Base-by-base conservation (phyloP, 2,888 invertebrate species). In the Ophion ellenae region DNA sequence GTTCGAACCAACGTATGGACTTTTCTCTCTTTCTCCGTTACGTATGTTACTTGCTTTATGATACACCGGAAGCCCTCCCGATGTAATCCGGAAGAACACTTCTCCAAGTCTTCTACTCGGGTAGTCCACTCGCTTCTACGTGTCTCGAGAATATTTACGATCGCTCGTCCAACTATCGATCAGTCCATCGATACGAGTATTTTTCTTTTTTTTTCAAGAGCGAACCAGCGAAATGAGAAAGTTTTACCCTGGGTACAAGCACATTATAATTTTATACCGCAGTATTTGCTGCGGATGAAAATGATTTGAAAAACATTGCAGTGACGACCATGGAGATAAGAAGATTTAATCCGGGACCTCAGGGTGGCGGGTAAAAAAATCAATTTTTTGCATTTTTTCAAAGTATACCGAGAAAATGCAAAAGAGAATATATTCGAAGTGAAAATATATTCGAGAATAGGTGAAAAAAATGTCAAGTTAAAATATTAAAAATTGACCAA, bases 81-180 rank as follows among this genome's bases (percentile, higher is more conserved):
- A 73, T 81, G 73, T 81, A 84, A 84, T 81, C 73, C 81, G 81
- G 17, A 66, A 40, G 64, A 71, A 75, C 66, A 40, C 14, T 36
- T 78, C 36, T 17, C 66, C 36, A 24, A 67, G 67, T 59, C 61
- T 73, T 66, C 47, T 14, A 45, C 61, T 74, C 63, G 40, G 36
- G n/a, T 59, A 17, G 36, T 1, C 53, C 45, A 32, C 9, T 73
- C 64, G 57, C 63, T 10, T 67, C 11, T 45, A 40, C 40, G 40
- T 40, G 9, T 40, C 40, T 40, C 40, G 40, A 40, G 40, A 40
- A 40, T 40, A 40, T 40, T 40, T 40, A 40, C 40, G 40, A 40
- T 40, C 9, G 40, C 40, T 40, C 9, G 40, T 9, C 40, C 40
- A 73, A 53, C 14, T 17, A 17, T 14, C 14, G 53, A 53, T 53